phyloP scores from a whole-genome alignment of 2,113 vertebrate genomes.

The Sturnira hondurensis region DNA sequence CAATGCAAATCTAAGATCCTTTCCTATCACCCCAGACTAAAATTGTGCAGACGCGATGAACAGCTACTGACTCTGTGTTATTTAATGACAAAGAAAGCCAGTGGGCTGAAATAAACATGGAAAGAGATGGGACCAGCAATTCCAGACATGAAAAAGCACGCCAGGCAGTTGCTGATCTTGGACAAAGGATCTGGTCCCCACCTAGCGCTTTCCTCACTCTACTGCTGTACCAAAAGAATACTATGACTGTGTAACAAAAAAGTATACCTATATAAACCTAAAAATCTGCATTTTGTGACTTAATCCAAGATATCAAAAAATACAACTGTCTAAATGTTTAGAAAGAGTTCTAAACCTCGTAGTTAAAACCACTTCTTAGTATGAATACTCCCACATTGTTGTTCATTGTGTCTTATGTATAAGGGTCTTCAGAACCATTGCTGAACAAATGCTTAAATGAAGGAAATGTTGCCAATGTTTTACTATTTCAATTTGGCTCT shows the following conservation, averaged over 20 bases:
- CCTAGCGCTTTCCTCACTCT: neutral
- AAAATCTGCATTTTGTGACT: neutral
- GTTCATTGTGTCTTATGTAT: neutral
- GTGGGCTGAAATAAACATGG: neutral
- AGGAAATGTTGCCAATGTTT: neutral
- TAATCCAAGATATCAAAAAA: neutral
- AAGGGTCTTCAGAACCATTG: neutral
- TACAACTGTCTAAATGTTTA: neutral
- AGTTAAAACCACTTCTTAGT: neutral
- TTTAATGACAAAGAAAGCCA: neutral
- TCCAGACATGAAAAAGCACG: neutral
- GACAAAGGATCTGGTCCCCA: neutral
- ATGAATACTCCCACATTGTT: neutral
- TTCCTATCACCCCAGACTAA: neutral
- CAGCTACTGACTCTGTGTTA: neutral
- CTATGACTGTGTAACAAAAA: neutral
- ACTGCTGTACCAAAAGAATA: neutral
- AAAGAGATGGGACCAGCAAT: neutral
- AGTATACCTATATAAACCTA: neutral
- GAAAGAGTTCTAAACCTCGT: neutral
- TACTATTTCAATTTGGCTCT: neutral
- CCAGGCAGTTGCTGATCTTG: neutral
- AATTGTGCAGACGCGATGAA: neutral
- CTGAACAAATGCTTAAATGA: neutral
- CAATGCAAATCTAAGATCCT: neutral